These are phyloP conservation scores for Listronotus bonariensis DNA, from an alignment of 1,140 invertebrate genomes.

Conservation along the genomic window DNA sequence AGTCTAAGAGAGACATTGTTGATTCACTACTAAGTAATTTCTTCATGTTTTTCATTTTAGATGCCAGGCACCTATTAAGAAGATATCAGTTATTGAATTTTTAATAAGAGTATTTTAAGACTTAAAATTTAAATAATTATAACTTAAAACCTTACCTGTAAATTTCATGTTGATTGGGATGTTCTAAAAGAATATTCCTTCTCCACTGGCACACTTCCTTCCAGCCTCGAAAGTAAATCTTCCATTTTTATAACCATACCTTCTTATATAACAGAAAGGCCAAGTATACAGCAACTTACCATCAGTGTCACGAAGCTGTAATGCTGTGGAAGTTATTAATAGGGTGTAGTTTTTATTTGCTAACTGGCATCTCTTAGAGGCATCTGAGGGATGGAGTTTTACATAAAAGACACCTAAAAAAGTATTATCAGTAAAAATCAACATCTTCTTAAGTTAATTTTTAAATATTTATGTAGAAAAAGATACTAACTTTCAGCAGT, in stretches of 20 bases:
- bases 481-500: conserved; percentile 69
- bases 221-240: conserved; percentile 91
- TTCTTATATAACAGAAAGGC: conserved; percentile 83
- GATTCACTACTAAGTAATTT: conserved; percentile 73
- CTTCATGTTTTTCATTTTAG: conserved; percentile 85
- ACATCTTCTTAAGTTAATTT: background rate
- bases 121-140: background rate
- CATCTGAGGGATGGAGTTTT: conserved; percentile 76
- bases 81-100: background rate
- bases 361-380: conserved; percentile 74
- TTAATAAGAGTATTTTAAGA: background rate
- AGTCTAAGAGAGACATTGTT: conserved; percentile 66
- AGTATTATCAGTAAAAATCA: background rate
- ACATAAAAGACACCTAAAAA: conserved; percentile 68
- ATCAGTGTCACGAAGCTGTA: conserved; percentile 71
- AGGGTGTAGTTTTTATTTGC: conserved; percentile 72
- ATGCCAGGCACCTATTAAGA: conserved; percentile 64
- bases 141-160: conserved; percentile 65
- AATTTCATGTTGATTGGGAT: conserved; percentile 78
- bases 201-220: conserved; percentile 82
- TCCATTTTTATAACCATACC: conserved; percentile 80
- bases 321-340: conserved; percentile 71
- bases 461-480: background rate
- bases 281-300: conserved; percentile 74
- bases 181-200: conserved; percentile 81